Evolutionary conservation across 2,113 vertebrate genomes (phyloP).

Genomic region (Amia ocellicauda): DNA sequence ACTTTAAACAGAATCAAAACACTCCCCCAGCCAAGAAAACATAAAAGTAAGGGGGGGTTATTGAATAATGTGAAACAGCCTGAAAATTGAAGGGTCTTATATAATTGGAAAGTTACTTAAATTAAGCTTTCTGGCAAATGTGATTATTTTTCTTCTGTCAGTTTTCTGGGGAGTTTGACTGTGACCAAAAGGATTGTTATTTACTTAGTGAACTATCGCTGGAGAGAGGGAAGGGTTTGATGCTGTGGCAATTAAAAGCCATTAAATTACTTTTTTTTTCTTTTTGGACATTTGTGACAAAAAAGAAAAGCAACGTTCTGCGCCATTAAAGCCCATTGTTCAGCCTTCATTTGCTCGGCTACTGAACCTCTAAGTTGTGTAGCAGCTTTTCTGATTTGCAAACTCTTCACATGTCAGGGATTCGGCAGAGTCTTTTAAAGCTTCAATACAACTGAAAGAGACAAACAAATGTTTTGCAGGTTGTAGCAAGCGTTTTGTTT

Average conservation of each 20-base stretch:
- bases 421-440: too few species aligned
- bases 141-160: conserved; percentile 55
- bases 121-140: conserved; percentile 38
- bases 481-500: background rate
- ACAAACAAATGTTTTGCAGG: too few species aligned
- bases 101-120: conserved; percentile 49
- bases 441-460: too few species aligned
- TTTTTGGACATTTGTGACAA: too few species aligned
- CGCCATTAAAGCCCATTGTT: conserved; percentile 18
- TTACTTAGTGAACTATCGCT: conserved; percentile 55
- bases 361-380: background rate
- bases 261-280: conserved; percentile 53
- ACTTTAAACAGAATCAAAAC: conserved; percentile 17
- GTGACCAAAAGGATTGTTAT: conserved; percentile 54
- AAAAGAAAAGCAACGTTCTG: conserved; percentile 24
- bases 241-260: conserved; percentile 53
- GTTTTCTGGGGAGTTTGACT: conserved; percentile 46
- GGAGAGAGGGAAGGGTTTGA: conserved; percentile 46
- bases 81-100: conserved; percentile 46
- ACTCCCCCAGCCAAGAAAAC: too few species aligned
- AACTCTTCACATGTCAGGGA: conserved; percentile 6
- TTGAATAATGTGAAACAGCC: conserved; percentile 55
- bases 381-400: background rate
- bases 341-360: background rate
- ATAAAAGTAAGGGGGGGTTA: background rate